Conservation (phyloP, 2,113 vertebrate species). For the Willisornis vidua region DNA sequence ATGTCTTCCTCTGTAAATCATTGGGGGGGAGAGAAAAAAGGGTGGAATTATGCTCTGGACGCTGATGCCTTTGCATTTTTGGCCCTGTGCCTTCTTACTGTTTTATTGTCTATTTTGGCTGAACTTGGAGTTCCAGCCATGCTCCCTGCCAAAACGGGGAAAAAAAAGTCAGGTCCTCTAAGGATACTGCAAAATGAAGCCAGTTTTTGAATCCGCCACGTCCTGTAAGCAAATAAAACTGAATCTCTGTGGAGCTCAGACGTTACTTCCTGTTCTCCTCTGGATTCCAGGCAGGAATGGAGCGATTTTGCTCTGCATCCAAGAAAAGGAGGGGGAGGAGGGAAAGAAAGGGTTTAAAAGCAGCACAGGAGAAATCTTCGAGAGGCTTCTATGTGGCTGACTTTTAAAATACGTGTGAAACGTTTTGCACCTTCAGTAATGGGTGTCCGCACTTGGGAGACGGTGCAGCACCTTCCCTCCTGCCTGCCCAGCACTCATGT, state of each 20-base stretch:
- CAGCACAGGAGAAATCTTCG: neutral
- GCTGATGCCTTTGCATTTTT: constrained; percentile 84
- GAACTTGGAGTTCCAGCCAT: constrained; percentile 83
- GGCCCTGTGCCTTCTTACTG: constrained; percentile 84
- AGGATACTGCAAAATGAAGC: constrained; percentile 82
- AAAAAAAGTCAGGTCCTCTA: constrained; percentile 84
- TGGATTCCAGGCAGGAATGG: constrained; percentile 72
- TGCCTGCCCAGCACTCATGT: neutral
- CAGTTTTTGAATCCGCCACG: constrained; percentile 79
- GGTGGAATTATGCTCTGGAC: constrained; percentile 84
- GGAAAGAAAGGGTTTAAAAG: neutral
- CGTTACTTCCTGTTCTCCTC: constrained; percentile 81
- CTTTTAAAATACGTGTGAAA: neutral
- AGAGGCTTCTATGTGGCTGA: neutral
- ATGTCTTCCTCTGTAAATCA: constrained; percentile 80
- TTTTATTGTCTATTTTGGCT: constrained; percentile 96
- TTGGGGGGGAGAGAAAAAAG: constrained; percentile 44
- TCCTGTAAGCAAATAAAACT: constrained; percentile 83
- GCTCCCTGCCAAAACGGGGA: constrained; percentile 75
- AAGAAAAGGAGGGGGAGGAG: neutral
- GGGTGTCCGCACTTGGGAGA: neutral
- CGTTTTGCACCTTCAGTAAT: neutral
- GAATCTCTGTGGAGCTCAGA: constrained; percentile 77
- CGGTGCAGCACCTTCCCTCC: neutral
- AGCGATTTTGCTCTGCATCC: constrained; percentile 68